Percentiles rank a stretch among this genome's conserved stretches.
phyloP scores from a whole-genome alignment of 1,140 invertebrate species.

The Drosophila arizonae region DNA sequence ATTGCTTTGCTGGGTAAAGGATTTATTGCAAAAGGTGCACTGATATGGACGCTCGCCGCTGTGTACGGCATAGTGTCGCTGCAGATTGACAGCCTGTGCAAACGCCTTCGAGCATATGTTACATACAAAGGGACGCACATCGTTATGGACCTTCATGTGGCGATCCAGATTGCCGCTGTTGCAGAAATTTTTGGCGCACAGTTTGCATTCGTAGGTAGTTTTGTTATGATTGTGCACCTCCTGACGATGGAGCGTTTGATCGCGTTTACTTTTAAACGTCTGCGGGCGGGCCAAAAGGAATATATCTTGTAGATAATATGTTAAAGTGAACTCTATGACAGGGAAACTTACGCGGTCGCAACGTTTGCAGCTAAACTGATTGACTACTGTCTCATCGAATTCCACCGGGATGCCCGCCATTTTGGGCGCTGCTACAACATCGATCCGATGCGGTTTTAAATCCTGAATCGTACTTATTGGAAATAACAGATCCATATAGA shows the following conservation, averaged over 20 bases:
- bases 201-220: conserved; percentile 78
- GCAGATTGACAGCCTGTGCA: conserved; percentile 81
- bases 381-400: conserved; percentile 70
- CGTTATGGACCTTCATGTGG: conserved; percentile 81
- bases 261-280: conserved; percentile 79
- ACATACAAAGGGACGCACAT: conserved; percentile 77
- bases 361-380: conserved; percentile 75
- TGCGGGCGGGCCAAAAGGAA: conserved; percentile 15
- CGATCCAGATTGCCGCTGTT: conserved; percentile 79
- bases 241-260: conserved; percentile 75
- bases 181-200: conserved; percentile 78
- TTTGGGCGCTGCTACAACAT: conserved; percentile 61
- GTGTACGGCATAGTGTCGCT: conserved; percentile 79
- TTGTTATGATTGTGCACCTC: conserved; percentile 80
- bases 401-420: conserved; percentile 72
- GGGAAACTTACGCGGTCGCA: conserved; percentile 71
- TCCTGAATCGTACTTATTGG: conserved; percentile 23
- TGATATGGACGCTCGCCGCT: conserved; percentile 80
- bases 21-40: conserved; percentile 80
- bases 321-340: not conserved
- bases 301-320: conserved; percentile 1
- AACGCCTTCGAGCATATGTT: conserved; percentile 78
- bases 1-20: conserved; percentile 82
- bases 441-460: conserved; percentile 42
- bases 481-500: conserved; percentile 1